A percentile compares a stretch with the other conserved stretches of the same genome.
phyloP scores from a whole-genome alignment of 2,113 vertebrate genomes.

The Lota lota region DNA sequence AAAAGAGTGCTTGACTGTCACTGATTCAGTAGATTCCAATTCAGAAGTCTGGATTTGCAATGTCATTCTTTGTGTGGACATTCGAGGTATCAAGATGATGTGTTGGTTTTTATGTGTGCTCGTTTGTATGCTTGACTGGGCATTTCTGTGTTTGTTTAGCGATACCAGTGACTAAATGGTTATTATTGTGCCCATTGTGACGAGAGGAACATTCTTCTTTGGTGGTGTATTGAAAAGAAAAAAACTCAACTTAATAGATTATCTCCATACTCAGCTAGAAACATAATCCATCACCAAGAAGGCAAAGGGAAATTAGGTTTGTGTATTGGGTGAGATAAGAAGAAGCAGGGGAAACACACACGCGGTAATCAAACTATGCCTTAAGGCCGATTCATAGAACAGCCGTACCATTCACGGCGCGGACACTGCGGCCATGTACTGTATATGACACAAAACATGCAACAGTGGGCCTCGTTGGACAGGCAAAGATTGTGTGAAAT shows the following conservation, averaged over 20 bases:
- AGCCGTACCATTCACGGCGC: too few relatives aligned
- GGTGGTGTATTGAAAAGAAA: slow-evolving; percentile 47
- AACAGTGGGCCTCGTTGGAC: too few relatives aligned
- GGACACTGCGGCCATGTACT: slow-evolving; percentile 4
- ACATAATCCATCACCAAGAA: slow-evolving; percentile 56
- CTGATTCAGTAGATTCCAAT: too few relatives aligned
- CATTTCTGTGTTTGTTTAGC: slow-evolving; percentile 25
- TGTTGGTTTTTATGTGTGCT: neutral
- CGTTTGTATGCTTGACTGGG: slow-evolving; percentile 14
- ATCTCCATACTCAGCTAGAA: slow-evolving; percentile 34
- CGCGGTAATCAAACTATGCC: too few relatives aligned
- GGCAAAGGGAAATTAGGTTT: slow-evolving; percentile 44
- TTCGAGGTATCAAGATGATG: too few relatives aligned
- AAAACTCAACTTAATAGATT: slow-evolving; percentile 50
- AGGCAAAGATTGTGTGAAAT: too few relatives aligned
- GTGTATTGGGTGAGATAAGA: slow-evolving; percentile 33
- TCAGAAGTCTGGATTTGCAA: neutral
- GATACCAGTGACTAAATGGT: slow-evolving; percentile 46
- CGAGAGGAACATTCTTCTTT: slow-evolving; percentile 36
- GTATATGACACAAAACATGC: neutral
- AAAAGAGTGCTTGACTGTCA: slow-evolving; percentile 11
- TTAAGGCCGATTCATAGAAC: too few relatives aligned
- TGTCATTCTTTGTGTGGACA: too few relatives aligned
- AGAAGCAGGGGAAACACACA: slow-evolving; percentile 30
- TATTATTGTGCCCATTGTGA: slow-evolving; percentile 41